Evolutionary conservation across 2,888 invertebrate genomes (phyloP).

Genomic region (Metacarcinus magister): DNA sequence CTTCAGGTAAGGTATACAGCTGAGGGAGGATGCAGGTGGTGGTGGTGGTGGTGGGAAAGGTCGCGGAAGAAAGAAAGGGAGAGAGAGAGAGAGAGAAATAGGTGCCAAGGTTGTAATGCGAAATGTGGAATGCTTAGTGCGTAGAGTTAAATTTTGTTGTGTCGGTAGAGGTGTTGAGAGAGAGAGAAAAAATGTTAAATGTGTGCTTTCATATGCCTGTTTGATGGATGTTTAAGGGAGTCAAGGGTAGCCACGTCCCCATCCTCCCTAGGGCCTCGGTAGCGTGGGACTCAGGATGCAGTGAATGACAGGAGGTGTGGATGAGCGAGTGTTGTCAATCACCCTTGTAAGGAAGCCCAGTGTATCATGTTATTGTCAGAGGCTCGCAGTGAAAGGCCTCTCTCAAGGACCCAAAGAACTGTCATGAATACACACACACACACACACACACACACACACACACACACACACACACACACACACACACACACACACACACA

Average conservation of each 20-base stretch:
- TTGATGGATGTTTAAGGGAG: no score
- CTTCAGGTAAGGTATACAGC: background rate
- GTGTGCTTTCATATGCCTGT: no score
- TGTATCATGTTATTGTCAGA: background rate
- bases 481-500: background rate
- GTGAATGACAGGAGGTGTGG: background rate
- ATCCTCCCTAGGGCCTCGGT: background rate
- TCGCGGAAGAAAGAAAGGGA: background rate
- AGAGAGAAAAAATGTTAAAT: background rate
- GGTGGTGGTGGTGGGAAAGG: background rate
- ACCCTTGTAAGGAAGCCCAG: background rate
- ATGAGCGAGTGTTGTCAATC: background rate
- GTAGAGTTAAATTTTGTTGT: background rate
- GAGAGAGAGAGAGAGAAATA: background rate
- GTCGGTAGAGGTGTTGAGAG: background rate
- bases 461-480: slow-evolving; percentile 54
- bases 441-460: slow-evolving; percentile 55
- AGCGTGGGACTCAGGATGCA: background rate
- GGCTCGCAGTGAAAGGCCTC: background rate
- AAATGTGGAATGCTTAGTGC: background rate
- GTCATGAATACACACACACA: background rate
- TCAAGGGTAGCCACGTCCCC: no score
- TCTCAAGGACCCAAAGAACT: background rate
- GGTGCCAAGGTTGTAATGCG: background rate
- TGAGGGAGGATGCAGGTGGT: background rate